Conservation (phyloP, 2,888 invertebrate species). For the Eutolmus rufibarbis region DNA sequence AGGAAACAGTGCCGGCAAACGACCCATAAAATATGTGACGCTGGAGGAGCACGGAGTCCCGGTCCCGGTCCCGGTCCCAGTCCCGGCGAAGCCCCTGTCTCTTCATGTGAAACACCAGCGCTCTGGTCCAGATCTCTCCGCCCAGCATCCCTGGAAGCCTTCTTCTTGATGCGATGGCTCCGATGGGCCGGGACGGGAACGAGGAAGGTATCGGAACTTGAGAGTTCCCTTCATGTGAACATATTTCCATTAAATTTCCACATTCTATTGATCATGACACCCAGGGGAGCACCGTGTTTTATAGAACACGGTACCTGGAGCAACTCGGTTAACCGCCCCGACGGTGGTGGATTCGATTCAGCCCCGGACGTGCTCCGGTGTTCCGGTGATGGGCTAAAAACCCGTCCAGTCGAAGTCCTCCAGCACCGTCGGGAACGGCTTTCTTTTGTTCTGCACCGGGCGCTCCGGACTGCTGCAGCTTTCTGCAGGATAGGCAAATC, state of each 20-base stretch:
- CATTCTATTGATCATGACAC: conserved; percentile 48
- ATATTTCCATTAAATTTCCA: conserved; percentile 47
- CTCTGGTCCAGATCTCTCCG: not conserved
- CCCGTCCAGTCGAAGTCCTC: not conserved
- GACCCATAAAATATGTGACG: conserved; percentile 47
- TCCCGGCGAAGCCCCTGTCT: conserved; percentile 1
- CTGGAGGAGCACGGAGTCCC: not conserved
- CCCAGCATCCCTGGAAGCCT: not conserved
- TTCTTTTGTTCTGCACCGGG: conserved; percentile 9
- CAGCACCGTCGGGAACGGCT: not conserved
- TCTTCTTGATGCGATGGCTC: not conserved
- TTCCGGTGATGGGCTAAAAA: not conserved
- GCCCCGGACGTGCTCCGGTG: not conserved
- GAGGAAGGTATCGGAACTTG: conserved; percentile 25
- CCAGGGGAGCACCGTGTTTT: conserved; percentile 44
- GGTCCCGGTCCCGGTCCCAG: not conserved
- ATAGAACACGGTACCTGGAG: conserved; percentile 35
- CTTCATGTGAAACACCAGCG: conserved; percentile 15
- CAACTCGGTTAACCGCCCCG: conserved; percentile 20
- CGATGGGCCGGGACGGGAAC: not conserved
- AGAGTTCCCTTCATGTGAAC: conserved; percentile 21
- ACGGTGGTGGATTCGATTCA: conserved; percentile 2
- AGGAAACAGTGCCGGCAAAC: conserved; percentile 40
- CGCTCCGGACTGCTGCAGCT: not conserved
- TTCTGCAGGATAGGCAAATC: not conserved